A percentile compares a stretch with the other conserved stretches of the same genome.
Conservation (phyloP, 2,113 vertebrate species). For the Pampusana beccarii region DNA sequence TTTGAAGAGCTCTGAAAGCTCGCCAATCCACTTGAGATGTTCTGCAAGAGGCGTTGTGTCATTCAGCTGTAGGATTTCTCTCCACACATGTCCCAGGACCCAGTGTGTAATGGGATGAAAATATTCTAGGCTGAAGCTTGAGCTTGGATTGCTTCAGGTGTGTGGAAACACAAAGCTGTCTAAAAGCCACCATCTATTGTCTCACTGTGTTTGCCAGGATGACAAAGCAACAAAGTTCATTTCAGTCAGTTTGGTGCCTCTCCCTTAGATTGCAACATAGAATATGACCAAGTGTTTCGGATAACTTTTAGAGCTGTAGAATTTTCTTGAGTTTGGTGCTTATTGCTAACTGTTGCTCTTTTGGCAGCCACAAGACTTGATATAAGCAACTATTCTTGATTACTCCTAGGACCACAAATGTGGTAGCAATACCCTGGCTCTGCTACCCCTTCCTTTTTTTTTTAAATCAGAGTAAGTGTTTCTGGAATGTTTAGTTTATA, state of each 20-base stretch:
- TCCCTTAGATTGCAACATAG: neutral
- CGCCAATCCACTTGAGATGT: neutral
- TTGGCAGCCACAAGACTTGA: neutral
- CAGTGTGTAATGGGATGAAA: neutral
- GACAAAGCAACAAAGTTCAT: neutral
- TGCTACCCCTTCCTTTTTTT: fast-evolving
- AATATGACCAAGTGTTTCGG: neutral
- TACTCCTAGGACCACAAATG: neutral
- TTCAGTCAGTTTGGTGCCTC: neutral
- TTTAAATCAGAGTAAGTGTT: neutral
- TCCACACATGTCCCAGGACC: neutral
- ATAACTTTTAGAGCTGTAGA: neutral
- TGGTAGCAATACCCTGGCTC: neutral
- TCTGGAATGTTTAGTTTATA: neutral
- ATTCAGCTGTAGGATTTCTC: neutral
- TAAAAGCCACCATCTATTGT: neutral
- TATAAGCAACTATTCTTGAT: neutral
- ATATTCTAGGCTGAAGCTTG: neutral
- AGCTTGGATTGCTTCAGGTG: neutral
- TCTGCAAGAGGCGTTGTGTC: neutral
- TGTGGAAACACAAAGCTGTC: neutral
- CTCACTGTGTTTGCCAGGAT: neutral
- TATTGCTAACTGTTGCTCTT: neutral
- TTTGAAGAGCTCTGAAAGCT: neutral
- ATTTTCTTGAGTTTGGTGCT: neutral